Percentiles rank a stretch among this genome's conserved stretches.
Conservation (phyloP, 2,113 vertebrate species). For the Catharus bicknelli region DNA sequence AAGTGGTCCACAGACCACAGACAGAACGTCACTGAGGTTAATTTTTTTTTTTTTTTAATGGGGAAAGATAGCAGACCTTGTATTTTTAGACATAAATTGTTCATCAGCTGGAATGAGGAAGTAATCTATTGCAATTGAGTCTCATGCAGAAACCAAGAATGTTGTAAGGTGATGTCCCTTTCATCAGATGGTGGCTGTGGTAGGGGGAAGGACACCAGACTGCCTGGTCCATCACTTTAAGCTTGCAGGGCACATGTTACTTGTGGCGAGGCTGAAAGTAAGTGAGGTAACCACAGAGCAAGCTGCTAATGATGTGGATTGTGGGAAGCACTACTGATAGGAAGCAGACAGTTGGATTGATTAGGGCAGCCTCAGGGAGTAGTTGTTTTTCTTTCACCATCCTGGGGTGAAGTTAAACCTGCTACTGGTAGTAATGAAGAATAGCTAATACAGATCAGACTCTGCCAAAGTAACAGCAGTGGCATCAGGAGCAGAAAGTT, state of each 20-base stretch:
- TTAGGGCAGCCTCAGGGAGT: neutral
- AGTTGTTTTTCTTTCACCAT: neutral
- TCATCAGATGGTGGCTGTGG: neutral
- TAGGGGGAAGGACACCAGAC: slow-evolving; percentile 3
- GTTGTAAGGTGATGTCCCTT: neutral
- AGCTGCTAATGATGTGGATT: slow-evolving; percentile 23
- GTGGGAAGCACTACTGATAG: slow-evolving; percentile 11
- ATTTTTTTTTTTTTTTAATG: neutral
- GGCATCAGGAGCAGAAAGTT: slow-evolving; percentile 73
- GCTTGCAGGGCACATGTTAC: neutral
- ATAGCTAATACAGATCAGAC: slow-evolving; percentile 48
- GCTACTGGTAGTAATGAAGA: slow-evolving; percentile 45
- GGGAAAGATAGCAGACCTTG: neutral
- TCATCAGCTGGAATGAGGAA: neutral
- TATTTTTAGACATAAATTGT: slow-evolving; percentile 24
- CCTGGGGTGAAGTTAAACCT: slow-evolving; percentile 38
- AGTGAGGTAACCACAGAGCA: slow-evolving; percentile 23
- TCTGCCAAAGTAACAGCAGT: slow-evolving; percentile 52
- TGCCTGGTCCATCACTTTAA: neutral
- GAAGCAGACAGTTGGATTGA: slow-evolving; percentile 8
- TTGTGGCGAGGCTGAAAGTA: slow-evolving; percentile 4
- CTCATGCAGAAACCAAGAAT: neutral
- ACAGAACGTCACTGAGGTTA: neutral
- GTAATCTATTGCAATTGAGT: neutral
- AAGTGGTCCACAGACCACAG: slow-evolving; percentile 47